Percentiles rank a stretch among this genome's conserved stretches.
phyloP scores from a whole-genome alignment of 1,140 invertebrate genomes.

The Ridgeia piscesae region DNA sequence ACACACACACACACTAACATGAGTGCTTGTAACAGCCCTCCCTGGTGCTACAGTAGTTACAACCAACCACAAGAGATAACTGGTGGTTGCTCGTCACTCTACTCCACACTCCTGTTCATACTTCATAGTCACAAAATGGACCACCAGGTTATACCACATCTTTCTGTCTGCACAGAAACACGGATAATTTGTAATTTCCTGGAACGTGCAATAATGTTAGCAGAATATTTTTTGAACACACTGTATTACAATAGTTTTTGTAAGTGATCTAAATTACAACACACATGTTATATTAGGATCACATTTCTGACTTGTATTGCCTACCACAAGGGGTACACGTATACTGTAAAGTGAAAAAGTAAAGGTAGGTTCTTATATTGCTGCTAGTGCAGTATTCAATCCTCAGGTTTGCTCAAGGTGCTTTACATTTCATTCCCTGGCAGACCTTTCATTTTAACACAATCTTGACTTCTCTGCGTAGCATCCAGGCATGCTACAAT shows the following conservation, averaged over 20 bases:
- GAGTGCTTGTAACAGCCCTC: not conserved
- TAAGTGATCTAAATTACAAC: not conserved
- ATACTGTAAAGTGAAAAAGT: no score
- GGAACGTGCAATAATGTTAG: not conserved
- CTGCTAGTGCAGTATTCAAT: no score
- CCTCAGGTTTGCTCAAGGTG: no score
- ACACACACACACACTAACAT: no score
- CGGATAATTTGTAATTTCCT: not conserved
- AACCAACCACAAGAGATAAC: not conserved
- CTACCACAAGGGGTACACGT: no score
- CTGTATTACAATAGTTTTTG: not conserved
- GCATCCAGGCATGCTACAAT: no score
- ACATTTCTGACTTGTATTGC: no score
- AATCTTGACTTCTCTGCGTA: no score
- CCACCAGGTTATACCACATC: not conserved
- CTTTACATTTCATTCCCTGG: no score
- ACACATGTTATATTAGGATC: not conserved
- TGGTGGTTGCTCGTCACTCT: not conserved
- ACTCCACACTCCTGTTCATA: not conserved
- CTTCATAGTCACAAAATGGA: not conserved
- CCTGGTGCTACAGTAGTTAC: not conserved
- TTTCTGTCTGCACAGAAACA: not conserved
- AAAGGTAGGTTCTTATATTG: no score
- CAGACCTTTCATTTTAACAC: no score
- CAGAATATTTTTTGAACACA: not conserved